A percentile compares a stretch with the other conserved stretches of the same genome.
phyloP scores from a whole-genome alignment of 1,140 invertebrate species.

The Oryctes rhinoceros region DNA sequence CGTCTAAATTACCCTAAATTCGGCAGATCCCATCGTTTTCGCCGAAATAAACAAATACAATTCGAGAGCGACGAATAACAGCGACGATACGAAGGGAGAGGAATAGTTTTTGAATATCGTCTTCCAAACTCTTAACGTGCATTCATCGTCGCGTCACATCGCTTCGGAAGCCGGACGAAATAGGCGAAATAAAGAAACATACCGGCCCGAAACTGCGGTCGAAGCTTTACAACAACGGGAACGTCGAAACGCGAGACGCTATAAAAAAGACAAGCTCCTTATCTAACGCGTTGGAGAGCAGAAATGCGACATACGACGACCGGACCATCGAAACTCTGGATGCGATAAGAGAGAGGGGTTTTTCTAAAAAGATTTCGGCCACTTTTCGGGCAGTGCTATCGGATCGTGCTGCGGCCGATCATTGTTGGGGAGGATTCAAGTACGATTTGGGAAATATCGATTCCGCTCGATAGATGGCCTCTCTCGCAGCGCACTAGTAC shows the following conservation, averaged over 20 bases:
- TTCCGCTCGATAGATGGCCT: not conserved
- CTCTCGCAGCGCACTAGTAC: not conserved
- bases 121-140: not conserved
- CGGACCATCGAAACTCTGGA: not conserved
- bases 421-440: not conserved
- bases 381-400: constrained; percentile 9
- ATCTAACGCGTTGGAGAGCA: not conserved
- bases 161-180: not conserved
- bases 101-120: not conserved
- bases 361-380: constrained; percentile 31
- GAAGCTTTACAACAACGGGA: not conserved
- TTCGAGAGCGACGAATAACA: too few relatives aligned
- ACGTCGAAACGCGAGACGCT: not conserved
- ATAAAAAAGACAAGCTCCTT: constrained; percentile 31
- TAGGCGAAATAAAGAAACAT: constrained; percentile 7
- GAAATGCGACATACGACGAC: not conserved
- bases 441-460: constrained; percentile 23
- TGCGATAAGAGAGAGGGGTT: not conserved
- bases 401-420: not conserved
- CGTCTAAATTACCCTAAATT: too few relatives aligned
- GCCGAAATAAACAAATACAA: not conserved
- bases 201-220: not conserved
- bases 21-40: too few relatives aligned
- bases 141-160: not conserved
- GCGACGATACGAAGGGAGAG: not conserved